Evolutionary conservation across 2,113 vertebrate genomes (phyloP).

Genomic region (Arenaria interpres): DNA sequence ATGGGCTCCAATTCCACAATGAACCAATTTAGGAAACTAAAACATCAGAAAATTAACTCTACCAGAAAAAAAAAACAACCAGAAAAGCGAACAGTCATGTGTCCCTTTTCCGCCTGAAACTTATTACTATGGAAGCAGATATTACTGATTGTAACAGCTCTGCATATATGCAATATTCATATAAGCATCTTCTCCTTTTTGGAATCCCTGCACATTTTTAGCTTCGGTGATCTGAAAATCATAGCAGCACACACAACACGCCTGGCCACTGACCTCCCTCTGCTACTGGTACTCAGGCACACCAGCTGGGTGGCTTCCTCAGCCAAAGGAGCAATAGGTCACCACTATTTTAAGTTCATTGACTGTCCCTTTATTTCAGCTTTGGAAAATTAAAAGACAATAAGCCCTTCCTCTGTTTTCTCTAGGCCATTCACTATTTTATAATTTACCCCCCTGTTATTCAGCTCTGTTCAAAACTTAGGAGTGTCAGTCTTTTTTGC

Average conservation of each 20-base stretch:
- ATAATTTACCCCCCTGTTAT: background rate
- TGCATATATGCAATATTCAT: background rate
- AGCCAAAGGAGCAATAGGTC: slow-evolving; percentile 50
- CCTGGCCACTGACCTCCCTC: slow-evolving; percentile 2
- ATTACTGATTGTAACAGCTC: background rate
- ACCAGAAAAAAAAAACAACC: background rate
- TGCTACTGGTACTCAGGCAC: background rate
- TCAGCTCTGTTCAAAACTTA: background rate
- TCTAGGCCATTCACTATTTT: slow-evolving; percentile 38
- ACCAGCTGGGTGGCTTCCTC: slow-evolving; percentile 47
- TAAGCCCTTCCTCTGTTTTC: slow-evolving; percentile 46
- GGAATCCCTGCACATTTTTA: background rate
- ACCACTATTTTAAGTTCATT: slow-evolving; percentile 44
- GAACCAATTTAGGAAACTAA: background rate
- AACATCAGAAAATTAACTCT: background rate
- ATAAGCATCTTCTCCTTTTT: background rate
- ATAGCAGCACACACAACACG: background rate
- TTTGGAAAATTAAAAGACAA: slow-evolving; percentile 13
- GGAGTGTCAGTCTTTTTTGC: background rate
- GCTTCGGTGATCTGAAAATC: background rate
- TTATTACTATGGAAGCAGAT: background rate
- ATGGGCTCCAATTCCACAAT: background rate
- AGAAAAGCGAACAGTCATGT: background rate
- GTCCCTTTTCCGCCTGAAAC: background rate
- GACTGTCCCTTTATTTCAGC: slow-evolving; percentile 31